Evolutionary conservation across 1,140 invertebrate species (phyloP).

Genomic region (Drosophila novamexicana): DNA sequence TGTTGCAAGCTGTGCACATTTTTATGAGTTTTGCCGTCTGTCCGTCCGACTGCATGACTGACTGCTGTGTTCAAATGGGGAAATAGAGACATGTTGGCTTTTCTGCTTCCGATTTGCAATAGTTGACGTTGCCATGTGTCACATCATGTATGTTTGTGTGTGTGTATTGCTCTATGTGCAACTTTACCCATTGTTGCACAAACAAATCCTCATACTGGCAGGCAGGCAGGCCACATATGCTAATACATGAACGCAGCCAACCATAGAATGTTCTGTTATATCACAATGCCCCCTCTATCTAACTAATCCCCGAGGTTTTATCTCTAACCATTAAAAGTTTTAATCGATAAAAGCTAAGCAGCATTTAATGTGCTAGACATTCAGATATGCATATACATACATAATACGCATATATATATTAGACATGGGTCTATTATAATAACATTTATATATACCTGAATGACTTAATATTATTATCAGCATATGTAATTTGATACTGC

Average conservation of each 20-base stretch:
- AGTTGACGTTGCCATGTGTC: conserved; percentile 55
- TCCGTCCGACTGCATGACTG: conserved; percentile 40
- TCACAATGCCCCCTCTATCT: conserved; percentile 1
- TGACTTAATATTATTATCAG: no score
- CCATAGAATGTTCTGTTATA: conserved; percentile 50
- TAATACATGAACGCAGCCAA: conserved; percentile 69
- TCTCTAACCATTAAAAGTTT: conserved; percentile 29
- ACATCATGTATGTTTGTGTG: conserved; percentile 14
- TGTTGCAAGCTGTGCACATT: conserved; percentile 74
- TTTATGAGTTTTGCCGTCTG: conserved; percentile 53
- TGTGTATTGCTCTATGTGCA: conserved; percentile 26
- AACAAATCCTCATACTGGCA: conserved; percentile 43
- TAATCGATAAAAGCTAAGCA: conserved; percentile 34
- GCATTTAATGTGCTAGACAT: conserved; percentile 26
- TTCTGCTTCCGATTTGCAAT: conserved; percentile 75
- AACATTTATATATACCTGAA: no score
- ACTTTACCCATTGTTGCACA: conserved; percentile 57
- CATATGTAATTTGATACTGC: no score
- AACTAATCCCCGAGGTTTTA: conserved; percentile 48
- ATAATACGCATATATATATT: no score
- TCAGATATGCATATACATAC: conserved; percentile 13
- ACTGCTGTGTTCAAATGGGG: conserved; percentile 62
- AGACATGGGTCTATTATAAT: no score
- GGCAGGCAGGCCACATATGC: conserved; percentile 67
- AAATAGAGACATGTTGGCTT: conserved; percentile 82